Evolutionary conservation across 2,113 vertebrate species (phyloP).

Genomic region (Suricata suricatta): DNA sequence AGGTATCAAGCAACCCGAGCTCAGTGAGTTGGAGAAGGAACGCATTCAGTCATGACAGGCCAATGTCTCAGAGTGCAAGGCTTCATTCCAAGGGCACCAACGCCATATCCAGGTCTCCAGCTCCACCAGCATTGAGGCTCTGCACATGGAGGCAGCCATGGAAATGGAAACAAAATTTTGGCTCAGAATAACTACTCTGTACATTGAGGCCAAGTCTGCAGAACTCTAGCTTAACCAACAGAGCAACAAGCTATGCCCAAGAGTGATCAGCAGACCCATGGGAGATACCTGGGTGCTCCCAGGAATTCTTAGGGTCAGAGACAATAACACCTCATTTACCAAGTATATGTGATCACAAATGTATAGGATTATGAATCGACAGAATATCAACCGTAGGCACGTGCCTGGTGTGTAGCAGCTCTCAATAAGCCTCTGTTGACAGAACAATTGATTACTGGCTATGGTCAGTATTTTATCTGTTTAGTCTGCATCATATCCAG

Average conservation of each 20-base stretch:
- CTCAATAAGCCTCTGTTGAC: background rate
- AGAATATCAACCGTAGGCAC: background rate
- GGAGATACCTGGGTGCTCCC: background rate
- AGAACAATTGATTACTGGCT: background rate
- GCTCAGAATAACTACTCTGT: background rate
- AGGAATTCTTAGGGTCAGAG: background rate
- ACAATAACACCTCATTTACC: background rate
- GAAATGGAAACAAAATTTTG: background rate
- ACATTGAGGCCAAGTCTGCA: background rate
- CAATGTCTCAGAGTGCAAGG: background rate
- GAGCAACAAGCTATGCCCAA: background rate
- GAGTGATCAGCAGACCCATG: background rate
- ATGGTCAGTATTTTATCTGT: background rate
- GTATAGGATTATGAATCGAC: background rate
- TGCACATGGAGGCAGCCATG: background rate
- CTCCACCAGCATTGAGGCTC: background rate
- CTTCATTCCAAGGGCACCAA: background rate
- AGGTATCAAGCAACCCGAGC: background rate
- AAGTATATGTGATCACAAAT: background rate
- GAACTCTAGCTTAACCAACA: background rate
- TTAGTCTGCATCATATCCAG: background rate
- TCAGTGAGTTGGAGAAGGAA: background rate
- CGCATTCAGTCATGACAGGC: background rate
- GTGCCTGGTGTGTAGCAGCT: too few species aligned
- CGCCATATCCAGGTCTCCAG: background rate